Percentiles rank a stretch among this genome's conserved stretches.
phyloP scores from a whole-genome alignment of 2,797 vertebrate genomes.

The Pipistrellus kuhlii region DNA sequence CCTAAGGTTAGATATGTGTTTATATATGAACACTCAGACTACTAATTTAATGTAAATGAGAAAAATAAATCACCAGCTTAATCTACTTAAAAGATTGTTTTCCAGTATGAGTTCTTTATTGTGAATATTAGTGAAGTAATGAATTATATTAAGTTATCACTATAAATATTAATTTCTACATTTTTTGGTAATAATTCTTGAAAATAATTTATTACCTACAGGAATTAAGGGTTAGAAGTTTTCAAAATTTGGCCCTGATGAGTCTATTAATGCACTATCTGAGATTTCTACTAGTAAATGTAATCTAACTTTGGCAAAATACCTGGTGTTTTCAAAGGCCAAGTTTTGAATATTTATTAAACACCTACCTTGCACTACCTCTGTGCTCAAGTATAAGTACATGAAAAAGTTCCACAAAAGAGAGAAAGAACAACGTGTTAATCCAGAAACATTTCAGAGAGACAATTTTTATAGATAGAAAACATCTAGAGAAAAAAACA shows the following conservation, averaged over 20 bases:
- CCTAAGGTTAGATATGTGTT: neutral
- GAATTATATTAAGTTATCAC: conserved; percentile 28
- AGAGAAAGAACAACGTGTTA: neutral
- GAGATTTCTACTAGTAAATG: conserved; percentile 24
- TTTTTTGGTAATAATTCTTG: neutral
- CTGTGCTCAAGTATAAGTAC: neutral
- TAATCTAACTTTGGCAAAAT: conserved; percentile 43
- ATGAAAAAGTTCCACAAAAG: neutral
- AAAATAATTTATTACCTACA: neutral
- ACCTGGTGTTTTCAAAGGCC: conserved; percentile 28
- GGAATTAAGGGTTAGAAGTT: conserved; percentile 23
- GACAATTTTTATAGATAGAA: neutral
- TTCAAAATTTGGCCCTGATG: neutral
- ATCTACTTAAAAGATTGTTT: neutral
- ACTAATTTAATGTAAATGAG: neutral
- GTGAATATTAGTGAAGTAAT: conserved; percentile 6
- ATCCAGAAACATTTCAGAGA: neutral
- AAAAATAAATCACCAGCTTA: neutral
- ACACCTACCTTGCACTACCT: neutral
- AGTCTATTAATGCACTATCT: neutral
- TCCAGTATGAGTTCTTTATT: neutral
- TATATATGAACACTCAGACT: neutral
- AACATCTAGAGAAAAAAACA: neutral
- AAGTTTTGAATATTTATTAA: conserved; percentile 49
- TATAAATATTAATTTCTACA: neutral